Evolutionary conservation across 1,140 invertebrate species (phyloP).

Genomic region (Ylistrum balloti): DNA sequence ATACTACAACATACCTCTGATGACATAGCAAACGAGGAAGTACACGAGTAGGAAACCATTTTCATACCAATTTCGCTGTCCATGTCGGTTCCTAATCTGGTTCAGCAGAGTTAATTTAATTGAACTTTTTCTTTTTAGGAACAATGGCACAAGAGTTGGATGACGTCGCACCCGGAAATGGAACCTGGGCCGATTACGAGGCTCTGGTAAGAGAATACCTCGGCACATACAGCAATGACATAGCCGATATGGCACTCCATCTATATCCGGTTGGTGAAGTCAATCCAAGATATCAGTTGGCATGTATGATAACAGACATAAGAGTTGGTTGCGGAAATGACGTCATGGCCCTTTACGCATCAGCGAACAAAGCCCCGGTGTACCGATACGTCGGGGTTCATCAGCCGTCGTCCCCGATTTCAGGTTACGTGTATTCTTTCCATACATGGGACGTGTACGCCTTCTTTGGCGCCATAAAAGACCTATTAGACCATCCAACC

Average conservation of each 20-base stretch:
- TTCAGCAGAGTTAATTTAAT: too few species aligned
- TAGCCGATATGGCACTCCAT: conserved; percentile 50
- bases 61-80: too few species aligned
- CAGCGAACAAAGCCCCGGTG: conserved; percentile 27
- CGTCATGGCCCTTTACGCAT: conserved; percentile 45
- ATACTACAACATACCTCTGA: too few species aligned
- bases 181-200: conserved; percentile 50
- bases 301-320: conserved; percentile 51
- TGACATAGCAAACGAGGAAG: too few species aligned
- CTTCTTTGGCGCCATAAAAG: conserved; percentile 58
- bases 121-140: conserved; percentile 21
- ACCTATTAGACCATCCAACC: conserved; percentile 37
- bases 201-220: conserved; percentile 44
- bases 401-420: conserved; percentile 42
- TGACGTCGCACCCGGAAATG: not conserved
- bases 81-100: too few species aligned
- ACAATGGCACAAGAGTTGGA: conserved; percentile 60
- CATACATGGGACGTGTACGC: conserved; percentile 61
- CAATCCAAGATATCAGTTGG: conserved; percentile 57
- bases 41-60: too few species aligned
- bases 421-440: conserved; percentile 47
- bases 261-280: conserved; percentile 49
- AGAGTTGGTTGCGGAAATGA: conserved; percentile 47
- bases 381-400: conserved; percentile 50
- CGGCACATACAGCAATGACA: conserved; percentile 9